Base-by-base conservation (phyloP, 1,140 invertebrate genomes). In the Mycetomoellerius zeteki region DNA sequence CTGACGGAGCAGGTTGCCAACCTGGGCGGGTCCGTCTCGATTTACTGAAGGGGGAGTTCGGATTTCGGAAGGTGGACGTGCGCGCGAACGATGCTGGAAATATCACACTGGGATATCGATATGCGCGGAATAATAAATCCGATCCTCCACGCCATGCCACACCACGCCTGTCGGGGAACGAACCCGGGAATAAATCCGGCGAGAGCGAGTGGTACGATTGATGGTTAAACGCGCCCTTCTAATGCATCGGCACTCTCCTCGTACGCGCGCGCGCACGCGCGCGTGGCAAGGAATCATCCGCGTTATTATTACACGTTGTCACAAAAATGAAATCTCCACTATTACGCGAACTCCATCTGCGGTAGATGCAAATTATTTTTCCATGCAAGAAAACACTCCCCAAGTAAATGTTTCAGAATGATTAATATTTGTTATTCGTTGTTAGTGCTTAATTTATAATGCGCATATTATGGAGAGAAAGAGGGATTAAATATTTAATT, bases 61-160 rank as follows among this genome's bases (percentile, higher is more conserved):
- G 72, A 60, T 84, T 84, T 84, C 80, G 80, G 30, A 37, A 67
- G 77, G 62, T 78, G 21, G 37, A 64, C 58, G 60, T 47, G 60
- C 76, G 43, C 37, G 76, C 16, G 43, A 56, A 30, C 43, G 75
- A 19, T 24, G 30, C 30, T 69, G 64, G 64, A 71, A 72, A 82
- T 58, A 82, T 73, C 54, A 52, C 65, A n/a, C 56, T 37, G 43
- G 60, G 69, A 84, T 75, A 84, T 84, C 80, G 80, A 73, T 84
- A 84, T 84, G 78, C 78, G 78, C 65, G 65, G 77, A 81, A 81
- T 81, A 72, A 81, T 81, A 81, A 81, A 81, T 81, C 64, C 64
- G 33, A 77, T 60, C 75, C 30, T 52, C 72, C 72, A 65, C 64
- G 62, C 62, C 62, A 43, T n/a, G 30, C 64, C 64, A 14, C 24